phyloP scores from a whole-genome alignment of 2,797 vertebrate genomes.

The Myiotriccus ornatus region DNA sequence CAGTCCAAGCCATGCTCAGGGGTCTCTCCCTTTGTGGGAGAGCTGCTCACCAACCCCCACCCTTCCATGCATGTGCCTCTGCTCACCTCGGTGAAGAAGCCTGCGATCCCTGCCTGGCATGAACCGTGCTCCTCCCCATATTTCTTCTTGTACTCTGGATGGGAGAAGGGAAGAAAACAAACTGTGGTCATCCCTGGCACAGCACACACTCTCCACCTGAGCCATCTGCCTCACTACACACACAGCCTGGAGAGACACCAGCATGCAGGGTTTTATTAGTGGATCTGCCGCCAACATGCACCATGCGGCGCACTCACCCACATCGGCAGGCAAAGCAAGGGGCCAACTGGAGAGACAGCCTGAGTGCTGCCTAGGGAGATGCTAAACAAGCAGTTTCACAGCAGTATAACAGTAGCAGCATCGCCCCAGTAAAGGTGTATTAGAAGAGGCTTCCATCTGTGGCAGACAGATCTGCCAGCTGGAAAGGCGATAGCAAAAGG shows the following conservation, averaged over 20 bases:
- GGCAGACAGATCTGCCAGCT: not conserved
- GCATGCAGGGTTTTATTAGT: not conserved
- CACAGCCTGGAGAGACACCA: not conserved
- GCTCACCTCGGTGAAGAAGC: slow-evolving; percentile 94
- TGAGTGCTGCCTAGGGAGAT: not conserved
- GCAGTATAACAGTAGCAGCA: not conserved
- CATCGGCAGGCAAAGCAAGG: rapidly evolving
- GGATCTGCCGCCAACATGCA: not conserved
- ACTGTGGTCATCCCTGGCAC: slow-evolving; percentile 65
- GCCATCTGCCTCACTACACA: not conserved
- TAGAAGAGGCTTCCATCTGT: not conserved
- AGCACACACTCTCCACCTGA: not conserved
- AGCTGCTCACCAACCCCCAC: not conserved
- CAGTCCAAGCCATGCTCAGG: not conserved
- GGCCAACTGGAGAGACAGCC: not conserved
- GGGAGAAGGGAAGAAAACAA: slow-evolving; percentile 63
- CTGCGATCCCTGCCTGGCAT: slow-evolving; percentile 96
- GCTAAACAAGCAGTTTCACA: not conserved
- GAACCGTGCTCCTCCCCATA: slow-evolving; percentile 99
- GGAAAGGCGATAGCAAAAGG: not conserved
- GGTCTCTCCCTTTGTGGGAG: not conserved
- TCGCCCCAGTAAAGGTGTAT: rapidly evolving
- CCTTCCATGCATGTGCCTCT: not conserved
- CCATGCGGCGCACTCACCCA: not conserved
- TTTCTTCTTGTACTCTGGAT: slow-evolving; percentile 96